Percentiles rank a stretch among this genome's conserved stretches.
Evolutionary conservation across 1,140 invertebrate species (phyloP).

Genomic region (Xylocopa sonorina): DNA sequence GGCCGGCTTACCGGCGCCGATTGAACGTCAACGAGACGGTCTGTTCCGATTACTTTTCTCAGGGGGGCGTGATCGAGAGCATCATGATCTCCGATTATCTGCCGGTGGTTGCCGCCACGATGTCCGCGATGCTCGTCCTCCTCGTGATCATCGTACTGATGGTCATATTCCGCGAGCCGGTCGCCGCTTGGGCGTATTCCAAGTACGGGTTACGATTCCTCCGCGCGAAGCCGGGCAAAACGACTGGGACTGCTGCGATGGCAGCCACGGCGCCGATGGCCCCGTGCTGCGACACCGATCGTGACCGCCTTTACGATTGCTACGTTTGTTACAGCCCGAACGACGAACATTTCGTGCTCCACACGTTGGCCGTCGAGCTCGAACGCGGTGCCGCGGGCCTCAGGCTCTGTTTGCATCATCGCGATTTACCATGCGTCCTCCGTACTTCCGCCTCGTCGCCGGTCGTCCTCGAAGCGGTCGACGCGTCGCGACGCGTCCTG

Average conservation of each 20-base stretch:
- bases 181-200: conserved; percentile 93
- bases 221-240: conserved; percentile 53
- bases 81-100: conserved; percentile 92
- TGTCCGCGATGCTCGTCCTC: conserved; percentile 88
- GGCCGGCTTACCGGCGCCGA: conserved; percentile 87
- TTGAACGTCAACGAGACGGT: conserved; percentile 91
- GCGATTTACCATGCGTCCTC: conserved; percentile 90
- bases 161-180: conserved; percentile 91
- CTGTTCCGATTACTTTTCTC: conserved; percentile 91
- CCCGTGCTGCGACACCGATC: conserved; percentile 83
- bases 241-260: conserved; percentile 31
- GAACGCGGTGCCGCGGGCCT: conserved; percentile 89
- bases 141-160: conserved; percentile 89
- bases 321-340: conserved; percentile 96
- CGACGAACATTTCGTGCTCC: conserved; percentile 94
- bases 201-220: conserved; percentile 92
- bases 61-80: conserved; percentile 91
- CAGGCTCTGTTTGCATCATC: conserved; percentile 93
- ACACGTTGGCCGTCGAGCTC: conserved; percentile 91
- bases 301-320: conserved; percentile 94
- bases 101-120: conserved; percentile 90
- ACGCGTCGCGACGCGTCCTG: conserved; percentile 91
- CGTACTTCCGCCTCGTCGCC: conserved; percentile 84
- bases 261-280: conserved; percentile 70
- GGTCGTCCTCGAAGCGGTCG: conserved; percentile 92